These are phyloP conservation scores for Formica aserva DNA, from an alignment of 2,888 invertebrate genomes.

Conservation along the genomic window DNA sequence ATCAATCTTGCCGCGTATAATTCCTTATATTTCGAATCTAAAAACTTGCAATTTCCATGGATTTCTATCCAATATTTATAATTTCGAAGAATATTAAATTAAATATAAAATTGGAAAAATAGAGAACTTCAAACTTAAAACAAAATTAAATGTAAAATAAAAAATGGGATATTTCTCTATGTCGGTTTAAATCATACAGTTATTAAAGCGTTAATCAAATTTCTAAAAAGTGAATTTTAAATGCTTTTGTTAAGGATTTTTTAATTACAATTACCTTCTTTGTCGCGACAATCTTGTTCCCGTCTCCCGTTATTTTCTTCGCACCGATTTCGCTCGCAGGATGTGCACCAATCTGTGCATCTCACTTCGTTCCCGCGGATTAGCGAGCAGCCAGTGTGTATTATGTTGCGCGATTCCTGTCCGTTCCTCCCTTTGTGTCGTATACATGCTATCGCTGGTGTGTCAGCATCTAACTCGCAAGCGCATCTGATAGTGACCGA, in stretches of 20 bases:
- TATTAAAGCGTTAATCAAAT: not conserved
- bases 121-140: not conserved
- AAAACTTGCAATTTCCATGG: not conserved
- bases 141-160: not conserved
- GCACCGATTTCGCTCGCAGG: constrained; percentile 66
- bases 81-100: not conserved
- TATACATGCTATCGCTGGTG: constrained; percentile 41
- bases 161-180: not conserved
- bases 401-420: constrained; percentile 45
- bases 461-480: constrained; percentile 40
- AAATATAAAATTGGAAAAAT: not conserved
- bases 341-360: constrained; percentile 68
- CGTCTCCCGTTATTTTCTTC: constrained; percentile 44
- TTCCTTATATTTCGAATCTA: not conserved
- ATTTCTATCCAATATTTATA: not conserved
- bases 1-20: not conserved
- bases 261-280: constrained; percentile 61
- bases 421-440: constrained; percentile 36
- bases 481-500: constrained; percentile 56
- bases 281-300: constrained; percentile 61
- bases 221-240: constrained; percentile 63
- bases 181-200: not conserved
- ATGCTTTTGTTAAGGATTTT: constrained; percentile 66
- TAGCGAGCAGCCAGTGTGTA: constrained; percentile 57
- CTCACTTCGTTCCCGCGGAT: constrained; percentile 70